Evolutionary conservation across 2,797 vertebrate species (phyloP), one percentile per base, ranked within the genome.

Genomic region (Lacerta agilis): DNA sequence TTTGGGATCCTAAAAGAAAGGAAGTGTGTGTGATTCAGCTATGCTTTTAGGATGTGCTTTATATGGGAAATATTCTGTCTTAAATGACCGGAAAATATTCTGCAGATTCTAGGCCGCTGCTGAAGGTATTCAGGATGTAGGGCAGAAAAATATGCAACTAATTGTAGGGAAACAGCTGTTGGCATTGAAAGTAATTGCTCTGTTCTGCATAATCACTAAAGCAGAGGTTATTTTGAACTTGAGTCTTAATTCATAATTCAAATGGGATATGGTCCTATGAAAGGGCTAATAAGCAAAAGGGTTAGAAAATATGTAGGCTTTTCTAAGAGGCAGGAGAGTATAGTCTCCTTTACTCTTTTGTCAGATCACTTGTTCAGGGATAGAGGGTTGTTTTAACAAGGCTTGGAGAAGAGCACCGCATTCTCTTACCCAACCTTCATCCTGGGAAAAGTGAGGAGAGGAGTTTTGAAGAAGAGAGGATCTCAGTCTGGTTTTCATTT

Each of bases 401-500:
- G 85, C 92, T 94, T 95, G 86, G 90, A 96, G 87, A 94, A 93
- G 87, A 95, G 91, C 79, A 64, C 86, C 93, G 85, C 92, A 89
- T 94, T 92, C 91, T 95, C 86, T 95, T 43, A n/a, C 67, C 92
- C 87, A 91, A 86, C 90, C 91, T 92, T 91, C 87, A 81, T 90
- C 91, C 93, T 95, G 92, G 45, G 67, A 71, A 93, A 92, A 95
- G 85, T 91, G 86, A 92, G 90, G 90, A 93, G 89, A 96, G 90
- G 94, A 91, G 95, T 91, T 92, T 95, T 97, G 97, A 97, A 98
- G 94, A 94, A 95, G 97, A 97, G 90, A 92, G 88, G 97, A 97
- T 95, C 95, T 96, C 95, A 92, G 96, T 97, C 97, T 98, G 97
- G 97, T 98, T 98, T 98, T 97, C 97, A 97, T 98, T 98, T 98